A percentile compares a stretch with the other conserved stretches of the same genome.
phyloP scores from a whole-genome alignment of 2,888 invertebrate species.

The Melitaea athalia region DNA sequence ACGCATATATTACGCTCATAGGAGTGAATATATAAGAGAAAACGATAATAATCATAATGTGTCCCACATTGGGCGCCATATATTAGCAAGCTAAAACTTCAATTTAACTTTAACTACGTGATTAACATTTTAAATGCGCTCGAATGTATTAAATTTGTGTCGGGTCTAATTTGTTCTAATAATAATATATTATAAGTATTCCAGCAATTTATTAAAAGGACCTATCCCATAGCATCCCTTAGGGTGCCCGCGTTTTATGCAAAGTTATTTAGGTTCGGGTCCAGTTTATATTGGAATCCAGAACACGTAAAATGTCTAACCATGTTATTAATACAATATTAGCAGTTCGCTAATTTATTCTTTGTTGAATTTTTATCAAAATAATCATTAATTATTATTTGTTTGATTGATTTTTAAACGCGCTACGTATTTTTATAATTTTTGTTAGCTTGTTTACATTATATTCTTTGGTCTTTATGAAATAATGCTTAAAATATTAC shows the following conservation, averaged over 20 bases:
- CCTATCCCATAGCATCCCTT: slow-evolving; percentile 32
- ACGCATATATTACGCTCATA: background rate
- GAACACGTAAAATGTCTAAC: slow-evolving; percentile 43
- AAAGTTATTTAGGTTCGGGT: slow-evolving; percentile 39
- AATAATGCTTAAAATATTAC: too few relatives aligned
- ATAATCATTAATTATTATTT: background rate
- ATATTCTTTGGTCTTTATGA: too few relatives aligned
- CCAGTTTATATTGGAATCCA: slow-evolving; percentile 43
- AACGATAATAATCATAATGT: background rate
- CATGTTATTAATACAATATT: slow-evolving; percentile 28
- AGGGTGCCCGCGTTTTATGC: slow-evolving; percentile 36
- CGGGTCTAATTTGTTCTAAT: slow-evolving; percentile 10
- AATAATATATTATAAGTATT: slow-evolving; percentile 23
- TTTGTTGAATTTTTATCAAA: background rate
- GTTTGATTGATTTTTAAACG: background rate
- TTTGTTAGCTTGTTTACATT: too few relatives aligned
- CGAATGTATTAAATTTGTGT: slow-evolving; percentile 1
- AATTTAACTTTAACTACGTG: background rate
- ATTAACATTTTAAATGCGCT: slow-evolving; percentile 10
- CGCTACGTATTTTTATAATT: too few relatives aligned
- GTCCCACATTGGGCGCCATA: slow-evolving; percentile 44
- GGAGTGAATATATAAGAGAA: background rate
- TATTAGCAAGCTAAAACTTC: background rate
- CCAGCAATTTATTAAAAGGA: slow-evolving; percentile 31
- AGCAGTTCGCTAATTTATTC: background rate